Percentiles rank a stretch among this genome's conserved stretches.
Evolutionary conservation across 2,113 vertebrate species (phyloP).

Genomic region (Pelodiscus sinensis): DNA sequence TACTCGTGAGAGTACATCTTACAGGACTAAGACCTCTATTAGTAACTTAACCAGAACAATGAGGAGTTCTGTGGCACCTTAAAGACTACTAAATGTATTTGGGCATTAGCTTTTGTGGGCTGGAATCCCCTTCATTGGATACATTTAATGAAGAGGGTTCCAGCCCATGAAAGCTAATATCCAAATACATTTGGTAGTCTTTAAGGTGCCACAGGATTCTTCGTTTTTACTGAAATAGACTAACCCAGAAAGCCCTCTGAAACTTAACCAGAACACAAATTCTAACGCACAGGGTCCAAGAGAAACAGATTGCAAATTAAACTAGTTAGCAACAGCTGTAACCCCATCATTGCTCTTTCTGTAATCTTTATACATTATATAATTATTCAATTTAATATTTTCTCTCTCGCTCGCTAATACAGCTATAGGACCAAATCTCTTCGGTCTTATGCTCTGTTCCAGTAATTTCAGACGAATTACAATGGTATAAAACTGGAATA

Average conservation of each 20-base stretch:
- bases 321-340: neutral
- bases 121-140: no score
- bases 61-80: no score
- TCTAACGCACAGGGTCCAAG: neutral
- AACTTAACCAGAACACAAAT: neutral
- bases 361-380: neutral
- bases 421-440: neutral
- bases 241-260: no score
- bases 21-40: neutral
- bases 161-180: no score
- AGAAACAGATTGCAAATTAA: neutral
- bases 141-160: no score
- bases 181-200: no score
- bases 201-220: no score
- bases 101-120: no score
- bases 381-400: neutral
- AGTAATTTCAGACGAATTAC: neutral
- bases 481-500: neutral
- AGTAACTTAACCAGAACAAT: neutral
- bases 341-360: neutral
- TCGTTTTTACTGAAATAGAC: no score
- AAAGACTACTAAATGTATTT: no score
- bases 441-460: rapidly evolving
- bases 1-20: neutral
- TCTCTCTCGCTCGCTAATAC: neutral